A percentile compares a stretch with the other conserved stretches of the same genome.
These are phyloP conservation scores for Forpus xanthops DNA, from an alignment of 2,797 vertebrate genomes.

Conservation along the genomic window DNA sequence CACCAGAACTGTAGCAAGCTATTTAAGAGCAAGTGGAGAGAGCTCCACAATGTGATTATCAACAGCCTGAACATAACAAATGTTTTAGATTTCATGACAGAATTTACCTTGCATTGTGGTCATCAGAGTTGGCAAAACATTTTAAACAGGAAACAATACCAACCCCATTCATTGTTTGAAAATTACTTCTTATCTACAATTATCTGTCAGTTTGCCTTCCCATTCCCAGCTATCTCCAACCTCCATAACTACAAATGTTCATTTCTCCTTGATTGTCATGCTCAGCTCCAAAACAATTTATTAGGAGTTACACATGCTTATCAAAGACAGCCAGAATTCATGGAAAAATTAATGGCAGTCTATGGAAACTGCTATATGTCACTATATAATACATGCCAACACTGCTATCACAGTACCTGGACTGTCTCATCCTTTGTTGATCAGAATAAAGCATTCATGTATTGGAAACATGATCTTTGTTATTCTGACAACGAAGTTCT, in stretches of 20 bases:
- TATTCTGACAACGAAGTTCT: neutral
- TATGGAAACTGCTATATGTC: neutral
- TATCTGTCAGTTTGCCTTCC: constrained; percentile 24
- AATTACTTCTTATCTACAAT: constrained; percentile 41
- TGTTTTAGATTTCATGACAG: neutral
- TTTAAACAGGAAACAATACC: constrained; percentile 30
- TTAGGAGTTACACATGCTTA: constrained; percentile 30
- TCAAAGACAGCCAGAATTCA: constrained; percentile 38
- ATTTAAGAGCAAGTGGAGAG: constrained; percentile 37
- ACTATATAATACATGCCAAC: neutral
- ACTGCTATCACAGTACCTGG: neutral
- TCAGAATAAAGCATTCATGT: neutral
- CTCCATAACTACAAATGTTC: neutral
- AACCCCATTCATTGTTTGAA: neutral
- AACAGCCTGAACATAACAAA: constrained; percentile 17
- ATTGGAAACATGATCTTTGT: neutral
- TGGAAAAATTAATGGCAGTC: constrained; percentile 25
- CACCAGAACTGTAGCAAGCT: neutral
- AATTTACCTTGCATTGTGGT: neutral
- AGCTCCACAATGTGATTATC: constrained; percentile 24
- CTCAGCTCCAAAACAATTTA: constrained; percentile 18
- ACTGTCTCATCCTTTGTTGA: neutral
- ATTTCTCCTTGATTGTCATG: constrained; percentile 24
- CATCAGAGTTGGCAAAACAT: constrained; percentile 13
- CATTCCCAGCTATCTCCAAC: constrained; percentile 29